Base-by-base conservation (phyloP, 92 coral and sea anemone genomes). In the Epizoanthus fatuus region DNA sequence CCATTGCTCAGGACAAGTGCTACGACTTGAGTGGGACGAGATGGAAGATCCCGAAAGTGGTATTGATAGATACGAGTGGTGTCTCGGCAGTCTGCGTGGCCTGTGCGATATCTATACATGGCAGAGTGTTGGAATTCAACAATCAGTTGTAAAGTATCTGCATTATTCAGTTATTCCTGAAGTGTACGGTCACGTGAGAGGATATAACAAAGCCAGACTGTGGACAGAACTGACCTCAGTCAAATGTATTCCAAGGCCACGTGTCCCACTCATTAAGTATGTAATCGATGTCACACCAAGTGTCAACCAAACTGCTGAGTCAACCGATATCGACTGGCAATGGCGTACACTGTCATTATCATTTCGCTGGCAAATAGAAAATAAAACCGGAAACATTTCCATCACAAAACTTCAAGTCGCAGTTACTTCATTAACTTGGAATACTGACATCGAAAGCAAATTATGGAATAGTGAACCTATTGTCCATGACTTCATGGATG, bases 41-140 rank as follows among this genome's bases (percentile, higher is more conserved):
- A 44, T 89, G 63, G 63, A 81, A 1, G 92, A 89, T 52, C 84
- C 86, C 25, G 94, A 93, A 75, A 93, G 97, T 72, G 84, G 89
- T 25, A 16, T 91, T 13, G 39, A 16, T 1, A 78, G 72, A 25
- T 93, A 93, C 58, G 92, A 87, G 25, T 84, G 91, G 88, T 93
- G 97, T 53, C 87, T 93, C 16, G 94, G 91, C 4, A 71, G 74
- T 16, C 49, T 45, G 16, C 53, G 81, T 38, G 60, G 80, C 9
- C 67, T 69, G 8, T 87, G 91, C 64, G 72, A 87, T 68, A 38
- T 86, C 16, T 16, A 20, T 12, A 57, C 29, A 17, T 66, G 13
- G 3, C 22, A 16, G 20, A 56, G 45, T 20, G 55, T 8, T 37
- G 90, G 80, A 5, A 29, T 69, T 55, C 45, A 55, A 13, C 32